phyloP scores from a whole-genome alignment of 37 sponge, comb jelly and placozoan species.

The Cladorhizidae sp. region DNA sequence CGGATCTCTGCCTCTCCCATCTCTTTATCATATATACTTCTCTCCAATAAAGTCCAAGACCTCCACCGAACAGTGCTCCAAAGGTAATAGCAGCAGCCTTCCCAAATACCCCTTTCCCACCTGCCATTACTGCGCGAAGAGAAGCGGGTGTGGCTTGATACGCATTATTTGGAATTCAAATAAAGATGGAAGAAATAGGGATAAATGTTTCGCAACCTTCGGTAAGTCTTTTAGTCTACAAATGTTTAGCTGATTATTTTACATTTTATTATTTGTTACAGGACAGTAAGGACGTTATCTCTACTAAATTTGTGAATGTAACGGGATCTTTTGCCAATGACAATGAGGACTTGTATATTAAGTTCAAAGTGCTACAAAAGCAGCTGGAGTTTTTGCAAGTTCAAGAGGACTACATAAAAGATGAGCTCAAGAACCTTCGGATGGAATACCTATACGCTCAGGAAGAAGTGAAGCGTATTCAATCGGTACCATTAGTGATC shows the following conservation, averaged over 20 bases:
- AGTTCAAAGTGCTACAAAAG: constrained; percentile 86
- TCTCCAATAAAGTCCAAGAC: constrained; percentile 43
- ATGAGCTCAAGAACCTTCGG: constrained; percentile 96
- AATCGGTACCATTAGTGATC: constrained; percentile 98
- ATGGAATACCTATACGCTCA: constrained; percentile 91
- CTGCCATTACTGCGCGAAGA: too few relatives aligned
- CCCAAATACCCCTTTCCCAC: constrained; percentile 39
- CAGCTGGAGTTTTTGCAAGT: constrained; percentile 92
- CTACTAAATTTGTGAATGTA: background rate
- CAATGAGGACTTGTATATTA: constrained; percentile 80
- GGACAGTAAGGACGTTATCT: background rate
- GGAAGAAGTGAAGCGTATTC: constrained; percentile 97
- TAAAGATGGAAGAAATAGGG: constrained; percentile 53
- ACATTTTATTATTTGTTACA: background rate
- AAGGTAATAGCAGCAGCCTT: constrained; percentile 22
- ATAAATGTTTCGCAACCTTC: constrained; percentile 21
- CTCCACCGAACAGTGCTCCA: constrained; percentile 47
- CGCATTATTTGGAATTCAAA: background rate
- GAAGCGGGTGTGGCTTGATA: background rate
- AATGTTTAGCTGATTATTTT: background rate
- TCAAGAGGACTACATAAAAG: constrained; percentile 98
- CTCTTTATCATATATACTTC: constrained; percentile 11
- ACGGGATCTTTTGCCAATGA: background rate
- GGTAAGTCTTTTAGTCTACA: constrained; percentile 6
- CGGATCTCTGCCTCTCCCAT: background rate